Evolutionary conservation across 2,797 vertebrate genomes (phyloP), one percentile per base, ranked within the genome.

Genomic region (Rachycentron canadum): DNA sequence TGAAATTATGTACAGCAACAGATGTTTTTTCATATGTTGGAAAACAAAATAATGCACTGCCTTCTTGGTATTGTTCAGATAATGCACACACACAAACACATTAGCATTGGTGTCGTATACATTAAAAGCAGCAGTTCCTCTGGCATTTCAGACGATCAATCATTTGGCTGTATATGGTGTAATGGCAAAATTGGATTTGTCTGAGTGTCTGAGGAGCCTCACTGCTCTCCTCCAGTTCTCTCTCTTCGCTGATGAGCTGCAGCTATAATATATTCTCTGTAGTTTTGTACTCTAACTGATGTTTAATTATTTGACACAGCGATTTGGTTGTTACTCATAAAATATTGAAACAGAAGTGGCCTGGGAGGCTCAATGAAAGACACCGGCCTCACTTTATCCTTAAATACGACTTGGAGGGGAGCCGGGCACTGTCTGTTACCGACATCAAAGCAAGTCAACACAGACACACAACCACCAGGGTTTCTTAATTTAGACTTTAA

Each of bases 241-340:
- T 76, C 59, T 78, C 78, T 76, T 59, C 69, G 61, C 86, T 79
- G 81, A 89, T 81, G 81, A 87, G 82, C 81, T 79, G 80, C 82
- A 81, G 78, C 71, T 76, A 63, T 82, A 74, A 84, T 69, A 73
- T 85, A 71, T 84, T 40, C 85, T 88, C 84, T 78, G 79, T 87
- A 86, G 82, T 86, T 87, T 86, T 91, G 83, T 82, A 78, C 62
- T 69, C 72, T 81, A 87, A 93, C 84, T 88, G 84, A 87, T 88
- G 79, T 89, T 88, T 92, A 92, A 93, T 93, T 92, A 91, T 90
- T 90, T 49, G 49, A 88, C 79, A 85, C 49, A 14, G 76, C 82
- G 79, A 88, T 88, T 88, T 87, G 71, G 76, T 79, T 82, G 77
- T 77, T 73, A 58, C 81, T 91, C 82, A 91, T 93, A 60, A 92